Base-by-base conservation (phyloP, 2,797 vertebrate genomes). In the Lepus oiostolus region DNA sequence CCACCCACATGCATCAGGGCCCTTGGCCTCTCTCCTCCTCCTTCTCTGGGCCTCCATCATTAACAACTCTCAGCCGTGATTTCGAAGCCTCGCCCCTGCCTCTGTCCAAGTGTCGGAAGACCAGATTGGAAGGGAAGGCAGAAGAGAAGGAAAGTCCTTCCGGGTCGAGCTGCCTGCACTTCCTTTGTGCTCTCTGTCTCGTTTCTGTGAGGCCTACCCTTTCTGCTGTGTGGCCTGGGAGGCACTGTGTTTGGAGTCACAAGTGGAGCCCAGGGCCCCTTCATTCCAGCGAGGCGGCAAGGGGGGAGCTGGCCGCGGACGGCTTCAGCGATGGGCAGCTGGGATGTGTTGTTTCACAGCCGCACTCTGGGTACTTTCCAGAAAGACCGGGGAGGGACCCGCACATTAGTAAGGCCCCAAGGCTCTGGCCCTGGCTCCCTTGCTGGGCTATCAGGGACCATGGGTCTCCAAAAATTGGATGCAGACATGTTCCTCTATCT, bases 301-400 rank as follows among this genome's bases (percentile, higher is more conserved):
- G 65, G 32, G 68, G 50, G 58, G 47, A 47, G 16, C 47, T 13
- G 13, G 24, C 35, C 0, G 4, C 5, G 2, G 58, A 35, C 24
- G 67, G 75, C 26, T 38, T 13, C 30, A 4, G 76, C 60, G 54
- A 38, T 82, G 38, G 75, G 62, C 58, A 81, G 93, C 52, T 88
- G 50, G 67, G 80, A 72, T 24, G 28, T 65, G 79, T 89, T 96
- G 93, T 86, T 71, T 95, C 42, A 38, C 21, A 89, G 92, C 35
- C 74, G 87, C 42, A 77, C 62, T 94, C 38, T 4, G 54, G 71
- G 60, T 83, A 92, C 93, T 52, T 92, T 96, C 88, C 87, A 79
- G 92, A 86, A 60, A 92, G 75, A 54, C 63, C 68, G 38, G 17
- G 30, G 86, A 63, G 65, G 63, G 80, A 79, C 47, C 32, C 21